Base-by-base conservation (phyloP, 35 echinoderm and acorn worm species). In the Ophioderma brevispina region DNA sequence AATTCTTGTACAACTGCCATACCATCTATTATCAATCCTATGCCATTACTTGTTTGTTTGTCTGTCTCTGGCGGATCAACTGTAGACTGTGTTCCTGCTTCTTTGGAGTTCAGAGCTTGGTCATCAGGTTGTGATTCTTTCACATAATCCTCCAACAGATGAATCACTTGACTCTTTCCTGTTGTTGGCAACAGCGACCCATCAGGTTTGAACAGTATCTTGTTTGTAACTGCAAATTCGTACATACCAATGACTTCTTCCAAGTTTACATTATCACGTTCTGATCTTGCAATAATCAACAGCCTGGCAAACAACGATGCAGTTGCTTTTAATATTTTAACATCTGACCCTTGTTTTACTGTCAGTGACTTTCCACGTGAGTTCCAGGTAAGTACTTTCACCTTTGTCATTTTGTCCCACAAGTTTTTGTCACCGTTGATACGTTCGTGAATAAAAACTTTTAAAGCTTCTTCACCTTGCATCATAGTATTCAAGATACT, bases 241-340 rank as follows among this genome's bases (percentile, higher is more conserved):
- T 86, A 64, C 52, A 55, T 86, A 33, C 84, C 50, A 23, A 86
- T 86, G 63, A 86, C 50, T 55, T 86, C 84, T 86, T 86, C 84
- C 8, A 86, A 32, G 52, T 86, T 37, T 33, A 86, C 50, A 0
- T 86, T 32, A 35, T 50, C 5, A 55, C 23, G 64, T 76, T n/a
- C n/a, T n/a, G n/a, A n/a, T n/a, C n/a, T n/a, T n/a, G n/a, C n/a
- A n/a, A n/a, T n/a, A n/a, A n/a, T n/a, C n/a, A n/a, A n/a, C n/a
- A n/a, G n/a, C n/a, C n/a, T n/a, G n/a, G n/a, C n/a, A n/a, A n/a
- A n/a, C n/a, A n/a, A n/a, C n/a, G n/a, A n/a, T n/a, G n/a, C n/a
- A n/a, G n/a, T n/a, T n/a, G n/a, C n/a, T n/a, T n/a, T n/a, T n/a
- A n/a, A n/a, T n/a, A n/a, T n/a, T n/a, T n/a, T n/a, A n/a, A n/a